These are phyloP conservation scores for Melipona quadrifasciata DNA, from an alignment of 1,140 invertebrate genomes.

Conservation along the genomic window DNA sequence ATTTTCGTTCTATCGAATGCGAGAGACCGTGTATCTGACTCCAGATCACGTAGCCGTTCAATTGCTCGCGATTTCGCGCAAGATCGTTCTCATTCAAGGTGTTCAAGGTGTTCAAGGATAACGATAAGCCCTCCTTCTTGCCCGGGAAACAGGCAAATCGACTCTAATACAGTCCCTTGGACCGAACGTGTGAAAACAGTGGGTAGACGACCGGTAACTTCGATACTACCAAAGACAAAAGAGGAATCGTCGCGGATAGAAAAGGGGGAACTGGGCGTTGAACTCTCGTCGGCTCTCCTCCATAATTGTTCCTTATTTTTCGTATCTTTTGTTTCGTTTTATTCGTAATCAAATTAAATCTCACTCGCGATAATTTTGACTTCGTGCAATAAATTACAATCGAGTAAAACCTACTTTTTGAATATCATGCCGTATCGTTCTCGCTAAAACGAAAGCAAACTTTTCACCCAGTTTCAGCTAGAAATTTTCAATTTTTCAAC, in stretches of 20 bases:
- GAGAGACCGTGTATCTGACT: not conserved
- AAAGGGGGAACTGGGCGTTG: not conserved
- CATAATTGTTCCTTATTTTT: too few species aligned
- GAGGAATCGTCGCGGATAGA: not conserved
- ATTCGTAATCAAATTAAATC: too few species aligned
- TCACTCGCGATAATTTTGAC: too few species aligned
- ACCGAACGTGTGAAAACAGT: conserved; percentile 57
- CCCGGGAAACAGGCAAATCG: conserved; percentile 31
- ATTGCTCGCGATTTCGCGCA: not conserved
- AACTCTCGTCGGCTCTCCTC: too few species aligned
- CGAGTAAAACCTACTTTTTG: too few species aligned
- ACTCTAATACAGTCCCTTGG: conserved; percentile 36
- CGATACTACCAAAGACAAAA: conserved; percentile 23
- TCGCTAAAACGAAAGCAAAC: too few species aligned
- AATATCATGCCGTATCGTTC: too few species aligned
- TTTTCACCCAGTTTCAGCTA: too few species aligned
- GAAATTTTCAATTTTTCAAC: too few species aligned
- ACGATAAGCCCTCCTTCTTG: conserved; percentile 31
- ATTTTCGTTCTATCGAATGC: not conserved
- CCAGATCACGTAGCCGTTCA: not conserved
- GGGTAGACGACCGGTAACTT: not conserved
- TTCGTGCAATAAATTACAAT: too few species aligned
- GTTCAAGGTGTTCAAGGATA: conserved; percentile 12
- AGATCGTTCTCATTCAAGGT: not conserved
- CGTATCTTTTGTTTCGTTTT: too few species aligned